Conservation (phyloP, 2,113 vertebrate genomes). For the Heteronetta atricapilla region DNA sequence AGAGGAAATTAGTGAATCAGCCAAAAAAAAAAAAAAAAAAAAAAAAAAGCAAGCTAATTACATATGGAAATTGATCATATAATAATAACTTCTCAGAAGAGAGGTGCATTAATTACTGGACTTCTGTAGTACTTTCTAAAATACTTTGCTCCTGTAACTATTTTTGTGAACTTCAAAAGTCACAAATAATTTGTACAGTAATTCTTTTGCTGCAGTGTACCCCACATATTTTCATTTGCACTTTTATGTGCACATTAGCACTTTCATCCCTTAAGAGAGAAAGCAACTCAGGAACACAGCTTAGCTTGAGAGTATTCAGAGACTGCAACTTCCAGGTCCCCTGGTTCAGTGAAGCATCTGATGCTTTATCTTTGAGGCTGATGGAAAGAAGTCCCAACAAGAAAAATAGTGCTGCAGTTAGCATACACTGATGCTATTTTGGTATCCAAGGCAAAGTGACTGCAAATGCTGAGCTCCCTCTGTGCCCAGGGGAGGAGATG, state of each 20-base stretch:
- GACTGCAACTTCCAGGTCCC: not conserved
- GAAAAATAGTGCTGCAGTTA: not conserved
- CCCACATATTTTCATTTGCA: not conserved
- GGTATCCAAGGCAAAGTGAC: not conserved
- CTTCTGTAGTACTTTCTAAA: not conserved
- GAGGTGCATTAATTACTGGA: not conserved
- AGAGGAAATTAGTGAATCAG: not conserved
- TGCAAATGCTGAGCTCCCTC: not conserved
- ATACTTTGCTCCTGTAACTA: not conserved
- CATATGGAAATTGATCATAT: not conserved
- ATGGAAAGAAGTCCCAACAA: not conserved
- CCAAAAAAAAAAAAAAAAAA: not conserved
- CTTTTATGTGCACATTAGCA: not conserved
- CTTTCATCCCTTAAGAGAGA: not conserved
- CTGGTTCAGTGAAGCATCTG: not conserved
- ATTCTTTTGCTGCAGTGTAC: not conserved
- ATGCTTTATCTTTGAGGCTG: not conserved
- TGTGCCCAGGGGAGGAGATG: not conserved
- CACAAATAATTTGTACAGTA: not conserved
- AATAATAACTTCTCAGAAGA: not conserved
- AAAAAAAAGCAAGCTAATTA: not conserved
- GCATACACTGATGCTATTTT: not conserved
- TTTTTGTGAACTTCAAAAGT: constrained; percentile 1
- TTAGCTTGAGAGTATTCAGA: not conserved
- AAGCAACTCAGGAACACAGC: not conserved